Percentiles rank a stretch among this genome's conserved stretches.
Conservation (phyloP, 2,113 vertebrate species). For the Entomyzon cyanotis region DNA sequence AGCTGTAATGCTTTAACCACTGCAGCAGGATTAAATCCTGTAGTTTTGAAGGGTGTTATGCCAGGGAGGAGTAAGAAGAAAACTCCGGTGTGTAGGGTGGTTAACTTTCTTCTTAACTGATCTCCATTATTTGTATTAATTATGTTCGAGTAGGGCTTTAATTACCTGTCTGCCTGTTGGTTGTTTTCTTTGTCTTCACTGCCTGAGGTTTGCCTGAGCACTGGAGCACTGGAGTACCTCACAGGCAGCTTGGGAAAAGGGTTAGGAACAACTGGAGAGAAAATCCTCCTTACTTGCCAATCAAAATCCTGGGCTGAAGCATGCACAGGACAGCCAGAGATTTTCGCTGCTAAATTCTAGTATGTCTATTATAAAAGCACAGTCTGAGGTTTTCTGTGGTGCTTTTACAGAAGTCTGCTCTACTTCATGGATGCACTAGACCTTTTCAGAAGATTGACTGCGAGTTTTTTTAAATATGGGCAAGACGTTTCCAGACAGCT, state of each 20-base stretch:
- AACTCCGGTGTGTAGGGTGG: background rate
- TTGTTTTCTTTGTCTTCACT: background rate
- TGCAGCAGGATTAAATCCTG: background rate
- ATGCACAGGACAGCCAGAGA: background rate
- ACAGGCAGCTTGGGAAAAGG: background rate
- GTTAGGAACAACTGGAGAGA: background rate
- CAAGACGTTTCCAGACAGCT: background rate
- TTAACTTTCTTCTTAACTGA: background rate
- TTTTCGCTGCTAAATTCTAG: background rate
- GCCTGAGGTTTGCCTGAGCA: background rate
- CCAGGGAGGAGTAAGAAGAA: background rate
- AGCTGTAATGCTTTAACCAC: background rate
- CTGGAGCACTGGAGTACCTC: background rate
- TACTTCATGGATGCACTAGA: background rate
- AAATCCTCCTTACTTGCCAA: background rate
- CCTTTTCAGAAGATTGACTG: background rate
- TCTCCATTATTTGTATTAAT: background rate
- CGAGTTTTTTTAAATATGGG: background rate
- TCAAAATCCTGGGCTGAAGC: background rate
- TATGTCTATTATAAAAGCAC: background rate
- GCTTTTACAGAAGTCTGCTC: background rate
- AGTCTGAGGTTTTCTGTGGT: slow-evolving; percentile 3
- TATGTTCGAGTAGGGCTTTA: background rate
- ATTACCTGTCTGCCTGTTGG: background rate
- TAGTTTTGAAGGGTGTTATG: background rate